These are phyloP conservation scores for Dryobotodes eremita DNA, from an alignment of 2,888 invertebrate genomes.

Conservation along the genomic window DNA sequence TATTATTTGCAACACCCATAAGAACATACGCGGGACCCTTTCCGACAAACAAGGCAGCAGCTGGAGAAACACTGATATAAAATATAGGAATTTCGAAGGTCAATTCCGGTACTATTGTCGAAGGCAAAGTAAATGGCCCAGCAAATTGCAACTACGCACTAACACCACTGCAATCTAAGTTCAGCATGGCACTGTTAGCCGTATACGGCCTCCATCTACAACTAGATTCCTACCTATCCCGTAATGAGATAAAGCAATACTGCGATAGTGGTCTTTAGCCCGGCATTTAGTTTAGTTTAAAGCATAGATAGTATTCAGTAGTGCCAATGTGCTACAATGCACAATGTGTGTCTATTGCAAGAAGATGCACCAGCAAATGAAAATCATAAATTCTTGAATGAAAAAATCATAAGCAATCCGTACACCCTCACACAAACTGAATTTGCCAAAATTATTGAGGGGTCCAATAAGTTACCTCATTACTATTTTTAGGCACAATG, in stretches of 20 bases:
- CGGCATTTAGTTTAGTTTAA: neutral
- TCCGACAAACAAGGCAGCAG: neutral
- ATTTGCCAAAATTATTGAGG: neutral
- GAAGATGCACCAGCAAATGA: neutral
- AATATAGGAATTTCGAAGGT: slow-evolving; percentile 2
- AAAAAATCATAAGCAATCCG: neutral
- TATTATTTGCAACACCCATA: neutral
- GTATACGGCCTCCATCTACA: slow-evolving; percentile 4
- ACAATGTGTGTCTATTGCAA: neutral
- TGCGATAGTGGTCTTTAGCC: slow-evolving; percentile 7
- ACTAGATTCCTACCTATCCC: slow-evolving; percentile 17
- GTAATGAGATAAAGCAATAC: slow-evolving; percentile 45
- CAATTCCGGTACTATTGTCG: slow-evolving; percentile 3
- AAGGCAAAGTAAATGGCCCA: slow-evolving; percentile 42
- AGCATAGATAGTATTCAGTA: neutral
- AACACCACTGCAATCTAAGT: slow-evolving; percentile 38
- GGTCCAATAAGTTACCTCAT: neutral
- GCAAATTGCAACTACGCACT: slow-evolving; percentile 32
- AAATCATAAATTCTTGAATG: neutral
- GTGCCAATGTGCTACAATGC: neutral
- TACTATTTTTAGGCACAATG: neutral
- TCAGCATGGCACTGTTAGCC: slow-evolving; percentile 31
- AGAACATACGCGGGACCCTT: neutral
- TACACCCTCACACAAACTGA: neutral
- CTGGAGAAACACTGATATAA: neutral